Evolutionary conservation across 53 echinoderm and acorn worm genomes (phyloP).

Genomic region (Echinarachnius parma): DNA sequence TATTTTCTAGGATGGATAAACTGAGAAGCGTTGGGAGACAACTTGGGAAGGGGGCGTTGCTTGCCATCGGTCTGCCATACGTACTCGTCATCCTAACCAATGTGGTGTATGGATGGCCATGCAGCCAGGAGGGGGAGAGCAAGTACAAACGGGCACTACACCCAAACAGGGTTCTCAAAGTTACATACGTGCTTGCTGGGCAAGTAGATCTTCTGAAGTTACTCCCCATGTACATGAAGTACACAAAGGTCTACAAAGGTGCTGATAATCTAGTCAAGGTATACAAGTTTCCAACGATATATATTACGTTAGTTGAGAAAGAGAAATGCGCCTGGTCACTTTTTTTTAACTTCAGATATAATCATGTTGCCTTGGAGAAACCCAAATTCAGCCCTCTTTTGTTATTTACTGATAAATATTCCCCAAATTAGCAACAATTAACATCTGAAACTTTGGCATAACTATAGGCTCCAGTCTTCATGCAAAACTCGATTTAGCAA

Average conservation of each 20-base stretch:
- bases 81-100: conserved; percentile 50
- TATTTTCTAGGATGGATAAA: conserved; percentile 22
- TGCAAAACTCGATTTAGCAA: too few relatives aligned
- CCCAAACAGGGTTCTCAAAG: conserved; percentile 53
- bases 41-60: conserved; percentile 36
- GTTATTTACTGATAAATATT: too few relatives aligned
- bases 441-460: too few relatives aligned
- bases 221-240: conserved; percentile 42
- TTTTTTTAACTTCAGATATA: too few relatives aligned
- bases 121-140: conserved; percentile 40
- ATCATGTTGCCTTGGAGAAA: too few relatives aligned
- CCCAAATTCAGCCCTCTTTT: too few relatives aligned
- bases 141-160: conserved; percentile 51
- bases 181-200: conserved; percentile 41
- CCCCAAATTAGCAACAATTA: too few relatives aligned
- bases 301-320: too few relatives aligned
- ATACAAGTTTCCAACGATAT: too few relatives aligned
- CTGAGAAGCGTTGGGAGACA: conserved; percentile 18
- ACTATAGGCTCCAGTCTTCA: too few relatives aligned
- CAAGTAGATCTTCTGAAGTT: conserved; percentile 37
- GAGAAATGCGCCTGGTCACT: too few relatives aligned
- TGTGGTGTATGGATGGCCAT: conserved; percentile 60
- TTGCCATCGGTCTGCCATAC: conserved; percentile 62
- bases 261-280: conserved; percentile 54
- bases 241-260: conserved; percentile 17